Percentiles rank a stretch among this genome's conserved stretches.
phyloP scores from a whole-genome alignment of 64 coral and sea anemone species.

The Montipora capricornis region DNA sequence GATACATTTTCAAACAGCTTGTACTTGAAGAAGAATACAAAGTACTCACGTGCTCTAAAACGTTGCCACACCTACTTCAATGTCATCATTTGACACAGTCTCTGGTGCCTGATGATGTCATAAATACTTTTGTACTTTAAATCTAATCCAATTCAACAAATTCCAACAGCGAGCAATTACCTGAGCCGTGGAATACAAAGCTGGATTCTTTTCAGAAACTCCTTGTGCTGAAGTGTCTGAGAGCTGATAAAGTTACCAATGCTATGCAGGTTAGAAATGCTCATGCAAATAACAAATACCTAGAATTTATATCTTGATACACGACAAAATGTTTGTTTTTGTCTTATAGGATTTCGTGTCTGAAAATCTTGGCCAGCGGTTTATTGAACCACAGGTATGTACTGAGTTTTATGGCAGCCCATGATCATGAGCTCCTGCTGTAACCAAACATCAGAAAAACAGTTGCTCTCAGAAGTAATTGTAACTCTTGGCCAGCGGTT shows the following conservation, averaged over 20 bases:
- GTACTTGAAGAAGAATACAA: no score
- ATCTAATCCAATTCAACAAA: neutral
- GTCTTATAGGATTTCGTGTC: conserved; percentile 88
- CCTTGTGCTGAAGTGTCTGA: conserved; percentile 88
- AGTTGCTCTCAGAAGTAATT: neutral
- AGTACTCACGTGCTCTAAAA: no score
- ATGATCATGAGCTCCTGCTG: neutral
- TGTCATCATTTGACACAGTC: neutral
- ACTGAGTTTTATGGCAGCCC: neutral
- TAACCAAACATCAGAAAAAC: neutral
- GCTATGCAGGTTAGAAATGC: conserved; percentile 90
- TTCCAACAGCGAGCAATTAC: conserved; percentile 78
- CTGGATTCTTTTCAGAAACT: conserved; percentile 93
- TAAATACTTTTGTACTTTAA: neutral
- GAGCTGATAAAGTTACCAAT: conserved; percentile 97
- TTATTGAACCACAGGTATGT: conserved; percentile 98
- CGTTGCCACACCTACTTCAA: no score
- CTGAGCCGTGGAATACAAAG: conserved; percentile 90
- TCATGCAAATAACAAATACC: neutral
- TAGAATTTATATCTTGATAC: neutral
- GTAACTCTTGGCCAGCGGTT: conserved; percentile 85
- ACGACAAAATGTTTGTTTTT: conserved; percentile 14
- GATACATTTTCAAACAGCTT: no score
- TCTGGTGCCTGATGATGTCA: neutral
- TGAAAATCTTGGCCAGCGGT: conserved; percentile 93